Evolutionary conservation across 2,888 invertebrate genomes (phyloP), one percentile per base, ranked within the genome.

Genomic region (Tryphoninae sp.): DNA sequence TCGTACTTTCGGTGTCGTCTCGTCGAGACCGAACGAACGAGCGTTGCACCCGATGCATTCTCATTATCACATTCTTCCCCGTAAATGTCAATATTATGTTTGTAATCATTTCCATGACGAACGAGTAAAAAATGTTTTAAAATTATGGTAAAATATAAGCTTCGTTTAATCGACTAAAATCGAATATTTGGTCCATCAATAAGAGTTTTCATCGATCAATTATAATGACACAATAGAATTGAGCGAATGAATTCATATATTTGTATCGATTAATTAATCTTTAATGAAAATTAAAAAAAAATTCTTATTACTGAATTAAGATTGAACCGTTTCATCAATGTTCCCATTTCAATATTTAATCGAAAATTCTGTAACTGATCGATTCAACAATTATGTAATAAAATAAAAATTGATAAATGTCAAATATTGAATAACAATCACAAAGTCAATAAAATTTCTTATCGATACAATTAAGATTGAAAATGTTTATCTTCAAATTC

Each of bases 1-100:
- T 75, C 78, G 78, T 82, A 72, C 61, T 72, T 78, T 62, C 65
- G 65, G 11, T 26, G 53, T 45, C 53, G 71, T 72, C 53, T 71
- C 65, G 19, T 78, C 58, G 75, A 16, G 45, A 16, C 53, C 42
- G 59, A 16, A 59, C 42, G 59, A 2, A 59, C 68, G 61, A 72
- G n/a, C 68, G 68, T 49, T 64, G 58, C 68, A 73, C 76, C 45
- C 68, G 51, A 65, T 13, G 23, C 40, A 45, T 55, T 42, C 16
- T 19, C 22, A 59, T 58, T 22, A n/a, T 62, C 58, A 65, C 55
- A 51, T 9, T n/a, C 22, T 40, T 62, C 42, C 11, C 49, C 19
- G 13, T 11, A 3, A 45, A 45, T 13, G 45, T 13, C 9, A 45
- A 45, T 45, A 45, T 45, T 45, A 45, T 45, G 9, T 8, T 45